These are phyloP conservation scores for Bellardia pandia DNA, from an alignment of 2,888 invertebrate genomes.

Conservation along the genomic window DNA sequence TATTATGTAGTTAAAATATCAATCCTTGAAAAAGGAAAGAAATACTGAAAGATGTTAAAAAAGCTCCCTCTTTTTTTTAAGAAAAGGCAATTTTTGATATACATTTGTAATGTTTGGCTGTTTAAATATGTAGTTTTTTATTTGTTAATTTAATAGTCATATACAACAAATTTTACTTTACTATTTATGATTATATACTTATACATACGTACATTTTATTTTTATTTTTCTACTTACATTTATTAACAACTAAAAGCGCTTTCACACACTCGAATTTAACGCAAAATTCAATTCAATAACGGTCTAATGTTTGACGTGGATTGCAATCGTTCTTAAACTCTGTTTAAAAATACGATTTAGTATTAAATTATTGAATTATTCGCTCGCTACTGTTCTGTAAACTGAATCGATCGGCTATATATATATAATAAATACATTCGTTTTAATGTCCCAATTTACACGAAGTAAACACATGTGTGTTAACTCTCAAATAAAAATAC, in stretches of 20 bases:
- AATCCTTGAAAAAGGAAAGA: constrained; percentile 29
- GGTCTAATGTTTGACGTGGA: constrained; percentile 10
- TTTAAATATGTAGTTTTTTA: constrained; percentile 67
- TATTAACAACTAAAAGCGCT: constrained; percentile 16
- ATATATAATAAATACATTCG: too few relatives aligned
- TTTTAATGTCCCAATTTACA: too few relatives aligned
- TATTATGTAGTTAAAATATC: constrained; percentile 42
- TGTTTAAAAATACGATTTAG: constrained; percentile 1
- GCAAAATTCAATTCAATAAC: constrained; percentile 8
- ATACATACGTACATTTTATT: constrained; percentile 36
- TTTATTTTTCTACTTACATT: constrained; percentile 39
- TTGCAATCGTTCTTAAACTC: neutral
- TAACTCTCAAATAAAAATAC: too few relatives aligned
- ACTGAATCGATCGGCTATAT: neutral
- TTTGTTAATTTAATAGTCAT: constrained; percentile 65
- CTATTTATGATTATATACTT: constrained; percentile 38
- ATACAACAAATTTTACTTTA: constrained; percentile 43
- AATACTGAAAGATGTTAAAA: constrained; percentile 52
- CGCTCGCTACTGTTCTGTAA: constrained; percentile 19
- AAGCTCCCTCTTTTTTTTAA: constrained; percentile 31
- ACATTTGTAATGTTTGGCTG: constrained; percentile 72
- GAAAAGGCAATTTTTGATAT: constrained; percentile 71
- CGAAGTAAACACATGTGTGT: too few relatives aligned
- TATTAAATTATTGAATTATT: neutral
- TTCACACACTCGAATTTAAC: constrained; percentile 19